Conservation (phyloP, 2,888 invertebrate species). For the Drosophila demipolita region DNA sequence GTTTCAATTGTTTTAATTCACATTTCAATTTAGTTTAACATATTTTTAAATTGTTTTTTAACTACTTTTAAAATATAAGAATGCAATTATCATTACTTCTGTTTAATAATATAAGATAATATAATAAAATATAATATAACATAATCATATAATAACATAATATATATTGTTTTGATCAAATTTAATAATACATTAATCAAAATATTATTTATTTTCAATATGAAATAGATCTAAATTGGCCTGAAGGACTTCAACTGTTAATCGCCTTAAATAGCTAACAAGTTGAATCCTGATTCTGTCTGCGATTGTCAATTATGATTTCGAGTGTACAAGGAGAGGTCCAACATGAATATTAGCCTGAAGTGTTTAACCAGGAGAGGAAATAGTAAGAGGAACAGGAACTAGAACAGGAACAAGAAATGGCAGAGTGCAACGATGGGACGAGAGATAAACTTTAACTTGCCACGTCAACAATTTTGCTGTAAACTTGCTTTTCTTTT, state of each 20-base stretch:
- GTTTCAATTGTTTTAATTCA: too few species aligned
- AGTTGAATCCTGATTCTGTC: background rate
- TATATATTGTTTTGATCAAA: too few species aligned
- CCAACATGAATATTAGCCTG: slow-evolving; percentile 30
- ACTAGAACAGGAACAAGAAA: background rate
- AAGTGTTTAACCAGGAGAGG: slow-evolving; percentile 49
- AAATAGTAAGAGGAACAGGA: background rate
- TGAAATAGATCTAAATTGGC: background rate
- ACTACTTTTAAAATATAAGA: too few species aligned
- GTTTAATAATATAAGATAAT: too few species aligned
- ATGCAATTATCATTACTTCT: too few species aligned
- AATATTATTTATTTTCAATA: background rate
- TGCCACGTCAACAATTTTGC: slow-evolving; percentile 70
- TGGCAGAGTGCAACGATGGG: slow-evolving; percentile 15
- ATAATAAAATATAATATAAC: too few species aligned
- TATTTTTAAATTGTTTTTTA: too few species aligned
- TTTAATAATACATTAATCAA: background rate
- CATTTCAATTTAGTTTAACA: too few species aligned
- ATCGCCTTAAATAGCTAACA: slow-evolving; percentile 2
- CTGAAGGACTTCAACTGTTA: background rate
- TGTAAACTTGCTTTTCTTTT: slow-evolving; percentile 56
- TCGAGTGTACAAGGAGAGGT: slow-evolving; percentile 1
- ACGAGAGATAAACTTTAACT: slow-evolving; percentile 58
- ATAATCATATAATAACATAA: too few species aligned
- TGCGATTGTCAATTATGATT: slow-evolving; percentile 24